A percentile compares a stretch with the other conserved stretches of the same genome.
These are phyloP conservation scores for Bergia puertoricense DNA, from an alignment of 92 coral and sea anemone genomes.

Conservation along the genomic window DNA sequence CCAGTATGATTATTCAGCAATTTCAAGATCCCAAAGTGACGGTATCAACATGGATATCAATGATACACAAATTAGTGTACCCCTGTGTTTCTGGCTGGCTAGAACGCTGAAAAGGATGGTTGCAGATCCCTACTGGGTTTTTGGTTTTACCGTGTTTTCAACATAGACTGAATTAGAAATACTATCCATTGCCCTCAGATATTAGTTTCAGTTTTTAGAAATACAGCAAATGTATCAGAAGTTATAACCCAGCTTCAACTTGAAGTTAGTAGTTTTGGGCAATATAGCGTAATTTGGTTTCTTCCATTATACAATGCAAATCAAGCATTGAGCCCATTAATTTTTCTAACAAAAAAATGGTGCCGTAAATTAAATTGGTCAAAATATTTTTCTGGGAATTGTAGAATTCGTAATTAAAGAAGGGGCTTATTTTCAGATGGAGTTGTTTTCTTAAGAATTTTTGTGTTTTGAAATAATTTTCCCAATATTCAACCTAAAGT, in stretches of 20 bases:
- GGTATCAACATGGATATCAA: neutral
- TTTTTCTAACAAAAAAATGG: neutral
- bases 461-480: no score
- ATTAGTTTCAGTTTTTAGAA: neutral
- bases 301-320: no score
- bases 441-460: neutral
- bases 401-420: no score
- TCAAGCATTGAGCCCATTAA: no score
- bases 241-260: no score
- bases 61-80: neutral
- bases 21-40: neutral
- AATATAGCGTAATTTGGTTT: no score
- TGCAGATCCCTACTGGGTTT: neutral
- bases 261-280: no score
- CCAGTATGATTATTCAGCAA: neutral
- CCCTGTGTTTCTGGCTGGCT: neutral
- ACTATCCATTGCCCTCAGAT: no score
- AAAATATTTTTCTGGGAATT: neutral
- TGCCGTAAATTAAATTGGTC: neutral
- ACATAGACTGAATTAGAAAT: neutral
- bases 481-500: neutral
- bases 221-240: neutral
- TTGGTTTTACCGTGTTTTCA: neutral
- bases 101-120: neutral
- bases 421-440: neutral